Percentiles rank a stretch among this genome's conserved stretches.
Conservation (phyloP, 2,113 vertebrate genomes). For the Peromyscus maniculatus region DNA sequence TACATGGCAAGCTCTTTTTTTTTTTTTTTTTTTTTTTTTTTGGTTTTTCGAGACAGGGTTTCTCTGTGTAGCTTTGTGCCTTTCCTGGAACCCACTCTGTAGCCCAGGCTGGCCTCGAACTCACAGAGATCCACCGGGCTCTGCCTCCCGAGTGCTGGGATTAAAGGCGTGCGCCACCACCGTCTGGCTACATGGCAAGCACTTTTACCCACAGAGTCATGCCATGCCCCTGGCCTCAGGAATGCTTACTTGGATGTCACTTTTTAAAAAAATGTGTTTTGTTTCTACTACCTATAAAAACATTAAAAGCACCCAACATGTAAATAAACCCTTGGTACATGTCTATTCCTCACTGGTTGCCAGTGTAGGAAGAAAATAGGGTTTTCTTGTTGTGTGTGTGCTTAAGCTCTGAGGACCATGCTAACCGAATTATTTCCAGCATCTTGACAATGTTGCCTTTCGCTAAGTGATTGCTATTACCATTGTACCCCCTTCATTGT, state of each 20-base stretch:
- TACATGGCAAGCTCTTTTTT: not conserved
- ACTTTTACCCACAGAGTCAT: not conserved
- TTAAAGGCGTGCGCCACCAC: no score
- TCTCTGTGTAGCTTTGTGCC: no score
- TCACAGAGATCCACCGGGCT: no score
- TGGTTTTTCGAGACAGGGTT: no score
- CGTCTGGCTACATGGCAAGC: no score
- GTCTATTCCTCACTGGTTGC: constrained; percentile 5
- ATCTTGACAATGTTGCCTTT: constrained; percentile 23
- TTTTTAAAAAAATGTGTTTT: not conserved
- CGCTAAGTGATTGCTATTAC: constrained; percentile 13
- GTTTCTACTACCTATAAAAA: constrained; percentile 12
- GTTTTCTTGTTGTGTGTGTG: constrained; percentile 15
- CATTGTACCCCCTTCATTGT: not conserved
- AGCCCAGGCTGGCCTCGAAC: no score
- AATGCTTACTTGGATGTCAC: not conserved
- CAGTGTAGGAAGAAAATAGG: constrained; percentile 34
- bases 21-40: no score
- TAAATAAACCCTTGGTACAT: constrained; percentile 30
- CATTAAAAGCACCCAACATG: not conserved
- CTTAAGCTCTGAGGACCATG: constrained; percentile 43
- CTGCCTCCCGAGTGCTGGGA: no score
- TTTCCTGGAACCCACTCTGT: no score
- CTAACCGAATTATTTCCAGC: not conserved
- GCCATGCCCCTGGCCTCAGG: not conserved